These are phyloP conservation scores for Phrynosoma blainvillii DNA, from an alignment of 2,113 vertebrate genomes.

Conservation along the genomic window DNA sequence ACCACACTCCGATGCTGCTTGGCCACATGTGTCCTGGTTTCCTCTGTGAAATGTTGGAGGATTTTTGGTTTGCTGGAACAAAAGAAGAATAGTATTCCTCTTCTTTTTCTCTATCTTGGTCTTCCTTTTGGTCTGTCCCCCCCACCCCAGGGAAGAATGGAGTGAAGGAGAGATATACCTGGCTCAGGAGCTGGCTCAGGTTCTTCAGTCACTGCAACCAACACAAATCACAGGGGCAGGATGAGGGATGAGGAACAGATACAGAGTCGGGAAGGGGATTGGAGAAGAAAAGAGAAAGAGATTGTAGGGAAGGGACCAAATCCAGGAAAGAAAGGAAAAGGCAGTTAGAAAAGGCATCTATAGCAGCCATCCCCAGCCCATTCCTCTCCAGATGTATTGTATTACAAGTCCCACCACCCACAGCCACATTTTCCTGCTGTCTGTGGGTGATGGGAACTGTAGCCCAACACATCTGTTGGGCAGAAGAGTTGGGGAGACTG, in stretches of 20 bases:
- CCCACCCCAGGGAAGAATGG: background rate
- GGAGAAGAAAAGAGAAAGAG: background rate
- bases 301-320: background rate
- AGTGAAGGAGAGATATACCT: slow-evolving; percentile 29
- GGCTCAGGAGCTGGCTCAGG: slow-evolving; percentile 25
- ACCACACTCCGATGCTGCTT: too few species aligned
- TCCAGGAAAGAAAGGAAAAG: slow-evolving; percentile 25
- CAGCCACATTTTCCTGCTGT: background rate
- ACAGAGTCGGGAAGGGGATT: background rate
- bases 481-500: background rate
- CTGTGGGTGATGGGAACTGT: background rate
- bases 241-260: background rate
- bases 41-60: too few species aligned
- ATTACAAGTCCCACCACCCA: background rate
- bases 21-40: too few species aligned
- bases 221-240: slow-evolving; percentile 11
- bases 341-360: slow-evolving; percentile 6
- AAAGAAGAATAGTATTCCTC: background rate
- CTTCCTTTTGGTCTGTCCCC: background rate
- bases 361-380: background rate
- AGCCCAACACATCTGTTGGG: background rate
- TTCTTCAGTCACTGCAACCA: slow-evolving; percentile 34
- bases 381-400: background rate
- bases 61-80: background rate
- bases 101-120: background rate